These are phyloP conservation scores for Aphidoletes aphidimyza DNA, from an alignment of 2,888 invertebrate genomes.

Conservation along the genomic window DNA sequence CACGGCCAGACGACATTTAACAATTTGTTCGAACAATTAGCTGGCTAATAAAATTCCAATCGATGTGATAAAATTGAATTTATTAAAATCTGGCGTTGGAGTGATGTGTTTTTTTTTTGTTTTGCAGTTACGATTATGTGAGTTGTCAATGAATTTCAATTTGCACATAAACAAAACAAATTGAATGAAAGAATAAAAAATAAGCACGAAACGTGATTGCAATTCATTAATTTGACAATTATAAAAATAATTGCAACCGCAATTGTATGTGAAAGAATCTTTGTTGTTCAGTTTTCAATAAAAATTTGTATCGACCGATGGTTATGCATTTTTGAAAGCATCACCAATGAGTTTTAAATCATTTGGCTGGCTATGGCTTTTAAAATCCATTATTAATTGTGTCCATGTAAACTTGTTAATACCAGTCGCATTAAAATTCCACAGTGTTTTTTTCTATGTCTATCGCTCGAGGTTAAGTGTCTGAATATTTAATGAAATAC, in stretches of 20 bases:
- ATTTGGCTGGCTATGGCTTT: not conserved
- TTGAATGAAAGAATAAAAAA: too few relatives aligned
- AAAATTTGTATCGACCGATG: not conserved
- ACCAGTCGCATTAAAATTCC: not conserved
- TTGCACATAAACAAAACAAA: too few relatives aligned
- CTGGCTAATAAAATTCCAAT: too few relatives aligned
- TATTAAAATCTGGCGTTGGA: too few relatives aligned
- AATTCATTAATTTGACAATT: not conserved
- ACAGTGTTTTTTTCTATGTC: not conserved
- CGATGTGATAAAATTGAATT: too few relatives aligned
- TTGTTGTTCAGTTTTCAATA: not conserved
- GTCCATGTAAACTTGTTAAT: conserved; percentile 1
- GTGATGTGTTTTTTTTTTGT: too few relatives aligned
- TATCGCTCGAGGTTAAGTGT: not conserved
- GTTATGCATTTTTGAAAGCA: too few relatives aligned
- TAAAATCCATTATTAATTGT: not conserved
- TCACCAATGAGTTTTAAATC: not conserved
- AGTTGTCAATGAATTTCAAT: too few relatives aligned
- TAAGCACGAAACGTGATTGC: not conserved
- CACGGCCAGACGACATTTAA: too few relatives aligned
- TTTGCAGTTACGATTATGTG: too few relatives aligned
- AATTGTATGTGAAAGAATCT: not conserved
- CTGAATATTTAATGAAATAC: not conserved
- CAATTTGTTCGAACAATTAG: too few relatives aligned
- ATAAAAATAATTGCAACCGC: not conserved